These are phyloP conservation scores for Proisotoma minuta DNA, from an alignment of 2,888 invertebrate genomes.

Conservation along the genomic window DNA sequence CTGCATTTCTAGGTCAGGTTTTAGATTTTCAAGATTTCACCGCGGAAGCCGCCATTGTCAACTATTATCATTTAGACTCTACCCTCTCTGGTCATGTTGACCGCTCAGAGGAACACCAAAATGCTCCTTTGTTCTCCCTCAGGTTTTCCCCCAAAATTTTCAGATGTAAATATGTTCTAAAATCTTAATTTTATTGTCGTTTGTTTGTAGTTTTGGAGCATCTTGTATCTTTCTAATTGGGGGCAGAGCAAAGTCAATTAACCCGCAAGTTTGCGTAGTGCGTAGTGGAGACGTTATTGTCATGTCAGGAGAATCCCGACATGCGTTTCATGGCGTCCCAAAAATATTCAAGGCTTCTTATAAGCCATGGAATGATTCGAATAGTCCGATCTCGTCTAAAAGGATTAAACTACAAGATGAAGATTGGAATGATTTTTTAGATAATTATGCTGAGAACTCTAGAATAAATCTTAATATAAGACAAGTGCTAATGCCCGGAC, in stretches of 20 bases:
- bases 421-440: slow-evolving; percentile 57
- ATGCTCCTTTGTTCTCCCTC: slow-evolving; percentile 85
- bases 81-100: slow-evolving; percentile 92
- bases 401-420: background rate
- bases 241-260: slow-evolving; percentile 64
- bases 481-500: slow-evolving; percentile 71
- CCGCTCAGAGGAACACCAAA: slow-evolving; percentile 78
- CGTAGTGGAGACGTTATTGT: slow-evolving; percentile 85
- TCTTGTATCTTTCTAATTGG: slow-evolving; percentile 91
- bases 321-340: slow-evolving; percentile 92
- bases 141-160: slow-evolving; percentile 57
- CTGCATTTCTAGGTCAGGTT: slow-evolving; percentile 60
- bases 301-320: slow-evolving; percentile 78
- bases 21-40: slow-evolving; percentile 61
- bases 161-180: background rate
- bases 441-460: slow-evolving; percentile 63
- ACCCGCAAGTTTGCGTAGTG: slow-evolving; percentile 68
- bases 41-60: slow-evolving; percentile 92
- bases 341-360: slow-evolving; percentile 62
- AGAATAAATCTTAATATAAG: slow-evolving; percentile 92
- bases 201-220: slow-evolving; percentile 79
- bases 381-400: background rate
- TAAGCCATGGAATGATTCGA: slow-evolving; percentile 54
- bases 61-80: slow-evolving; percentile 90
- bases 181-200: slow-evolving; percentile 5